Evolutionary conservation across 2,888 invertebrate genomes (phyloP), one percentile per base, ranked within the genome.

Genomic region (Yponomeuta plumbellus): DNA sequence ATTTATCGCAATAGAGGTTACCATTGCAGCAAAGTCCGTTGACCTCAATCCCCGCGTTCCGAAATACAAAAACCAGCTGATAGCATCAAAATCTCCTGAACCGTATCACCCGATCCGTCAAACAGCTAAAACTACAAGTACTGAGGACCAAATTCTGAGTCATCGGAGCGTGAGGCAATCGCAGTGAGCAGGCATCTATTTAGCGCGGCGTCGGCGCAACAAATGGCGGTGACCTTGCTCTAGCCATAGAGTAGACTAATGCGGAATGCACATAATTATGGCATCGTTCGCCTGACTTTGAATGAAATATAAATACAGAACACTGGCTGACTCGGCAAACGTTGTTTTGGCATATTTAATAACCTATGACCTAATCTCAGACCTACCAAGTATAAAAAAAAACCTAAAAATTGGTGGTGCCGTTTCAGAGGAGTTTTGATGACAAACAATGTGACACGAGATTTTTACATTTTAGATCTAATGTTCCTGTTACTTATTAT

Each of bases 151-250:
- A 52, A 52, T 52, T 4, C 4, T 52, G 44, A 52, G 44, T 52
- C 44, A 52, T 17, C 44, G 44, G 44, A 52, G 44, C 13, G 8
- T 52, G 44, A 13, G 44, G 44, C 17, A 52, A 52, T 52, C 44
- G 44, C 17, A 17, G 44, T 52, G 17, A 17, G 17, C 59, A 22
- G 59, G 21, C 22, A 22, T 21, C 59, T 59, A 22, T 59, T 59
- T 59, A 59, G 59, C 23, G 59, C 59, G 6, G 59, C 59, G 59
- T 23, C 13, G 3, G 59, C 59, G 59, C 59, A 59, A 13, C 22
- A 21, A 59, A 23, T 59, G 59, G 23, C n/a, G 11, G 22, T 21
- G 59, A 11, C 59, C 59, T 59, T 59, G 59, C 23, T 59, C 6
- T 5, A 23, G 21, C 11, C 59, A 59, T 21, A 59, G 59, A 59